These are phyloP conservation scores for Chesias legatella DNA, from an alignment of 2,888 invertebrate genomes.

Conservation along the genomic window DNA sequence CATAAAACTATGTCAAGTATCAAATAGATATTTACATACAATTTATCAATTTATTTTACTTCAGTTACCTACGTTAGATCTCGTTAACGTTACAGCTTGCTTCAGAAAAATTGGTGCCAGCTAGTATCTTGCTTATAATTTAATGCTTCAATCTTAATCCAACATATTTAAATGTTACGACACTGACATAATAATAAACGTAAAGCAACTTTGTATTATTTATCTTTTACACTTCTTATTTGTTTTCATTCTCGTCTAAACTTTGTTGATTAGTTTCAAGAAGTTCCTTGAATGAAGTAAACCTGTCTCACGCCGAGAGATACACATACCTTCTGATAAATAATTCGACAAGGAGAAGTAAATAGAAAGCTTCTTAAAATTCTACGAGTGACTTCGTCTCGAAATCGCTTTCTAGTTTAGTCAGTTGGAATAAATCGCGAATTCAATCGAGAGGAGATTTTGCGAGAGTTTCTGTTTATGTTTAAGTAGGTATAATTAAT, in stretches of 20 bases:
- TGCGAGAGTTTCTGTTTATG: conserved; percentile 18
- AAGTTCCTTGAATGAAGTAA: conserved; percentile 27
- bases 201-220: conserved; percentile 25
- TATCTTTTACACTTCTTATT: conserved; percentile 30
- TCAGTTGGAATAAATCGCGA: conserved; percentile 27
- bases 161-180: conserved; percentile 17
- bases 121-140: conserved; percentile 8
- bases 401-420: conserved; percentile 31
- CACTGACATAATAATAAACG: conserved; percentile 22
- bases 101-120: conserved; percentile 16
- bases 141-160: conserved; percentile 10
- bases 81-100: too few species aligned
- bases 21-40: too few species aligned
- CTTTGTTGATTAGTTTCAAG: conserved; percentile 33
- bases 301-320: conserved; percentile 25
- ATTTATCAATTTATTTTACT: too few species aligned
- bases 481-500: conserved; percentile 14
- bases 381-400: conserved; percentile 28
- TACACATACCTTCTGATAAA: conserved; percentile 27
- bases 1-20: too few species aligned
- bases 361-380: conserved; percentile 31
- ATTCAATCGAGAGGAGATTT: conserved; percentile 18
- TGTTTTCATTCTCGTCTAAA: conserved; percentile 28
- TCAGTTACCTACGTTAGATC: too few species aligned
- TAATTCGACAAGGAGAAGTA: conserved; percentile 29